Base-by-base conservation (phyloP, 1,140 invertebrate species). In the Brachionus asplanchnoidis region DNA sequence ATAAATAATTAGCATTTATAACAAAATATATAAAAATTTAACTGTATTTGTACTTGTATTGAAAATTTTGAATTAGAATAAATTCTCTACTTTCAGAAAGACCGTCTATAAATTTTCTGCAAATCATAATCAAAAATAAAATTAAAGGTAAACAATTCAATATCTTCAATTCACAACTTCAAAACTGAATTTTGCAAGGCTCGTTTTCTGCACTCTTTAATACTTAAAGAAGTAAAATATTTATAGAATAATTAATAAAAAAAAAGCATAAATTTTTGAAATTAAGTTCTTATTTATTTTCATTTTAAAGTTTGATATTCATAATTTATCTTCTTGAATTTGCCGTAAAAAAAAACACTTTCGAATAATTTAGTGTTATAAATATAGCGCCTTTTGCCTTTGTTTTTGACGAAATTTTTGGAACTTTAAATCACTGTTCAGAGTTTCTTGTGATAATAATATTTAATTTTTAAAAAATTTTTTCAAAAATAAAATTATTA, bases 201-300 rank as follows among this genome's bases (percentile, higher is more conserved):
- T 11, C 9, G 32, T 73, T 42, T 3, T 73, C 68, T 73, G 68
- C 68, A 73, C 68, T 73, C 28, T 42, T 42, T 73, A 73, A 40
- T 68, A 40, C 66, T 68, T 68, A 68, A 68, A 12, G 26, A 32
- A 68, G 20, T 68, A 68, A 68, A 28, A 68, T 32, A 68, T 68
- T 32, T 73, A 20, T 73, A 42, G 68, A 73, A 73, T 73, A 73
- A 73, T 73, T 73, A 73, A 73, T 73, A 73, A 73, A 73, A 68
- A 66, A 68, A 73, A 73, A 73, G 40, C 68, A 73, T 73, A 73
- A 73, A 73, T 20, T 73, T 73, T 73, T 73, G 32, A 42, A 73
- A 73, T 73, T 73, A 73, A 73, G 68, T 73, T 73, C 68, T 73
- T 73, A n/a, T 73, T 73, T 44, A 42, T 42, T 42, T 73, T 12